phyloP scores from a whole-genome alignment of 2,888 invertebrate species.

The Eristalis intricaria region DNA sequence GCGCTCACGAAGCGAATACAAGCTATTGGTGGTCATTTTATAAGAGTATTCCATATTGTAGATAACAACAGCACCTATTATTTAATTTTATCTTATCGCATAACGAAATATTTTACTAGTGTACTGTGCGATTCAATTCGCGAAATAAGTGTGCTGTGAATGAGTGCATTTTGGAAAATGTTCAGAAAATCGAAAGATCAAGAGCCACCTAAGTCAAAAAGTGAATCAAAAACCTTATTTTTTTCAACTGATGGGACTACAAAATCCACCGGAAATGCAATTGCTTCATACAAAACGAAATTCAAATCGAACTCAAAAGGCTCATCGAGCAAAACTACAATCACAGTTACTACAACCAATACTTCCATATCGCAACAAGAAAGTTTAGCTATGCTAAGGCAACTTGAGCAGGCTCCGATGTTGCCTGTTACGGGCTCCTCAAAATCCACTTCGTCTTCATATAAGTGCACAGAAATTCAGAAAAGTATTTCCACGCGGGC shows the following conservation, averaged over 20 bases:
- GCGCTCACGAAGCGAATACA: not conserved
- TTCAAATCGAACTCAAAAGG: slow-evolving; percentile 43
- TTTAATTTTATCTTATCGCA: not conserved
- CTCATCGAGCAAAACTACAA: slow-evolving; percentile 43
- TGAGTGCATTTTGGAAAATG: slow-evolving; percentile 27
- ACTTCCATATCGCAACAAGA: slow-evolving; percentile 15
- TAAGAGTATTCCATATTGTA: not conserved
- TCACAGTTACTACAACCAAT: slow-evolving; percentile 29
- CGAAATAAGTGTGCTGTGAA: not conserved
- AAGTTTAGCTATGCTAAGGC: not conserved
- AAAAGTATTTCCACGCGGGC: not conserved
- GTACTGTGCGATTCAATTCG: not conserved
- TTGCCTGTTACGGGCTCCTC: slow-evolving; percentile 19
- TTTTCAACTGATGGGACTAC: slow-evolving; percentile 32
- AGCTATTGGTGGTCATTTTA: not conserved
- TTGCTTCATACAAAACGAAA: slow-evolving; percentile 41
- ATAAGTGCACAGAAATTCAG: not conserved
- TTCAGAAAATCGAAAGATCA: slow-evolving; percentile 57
- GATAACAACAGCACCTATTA: not conserved
- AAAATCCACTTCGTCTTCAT: slow-evolving; percentile 11
- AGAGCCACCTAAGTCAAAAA: slow-evolving; percentile 1
- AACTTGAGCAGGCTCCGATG: not conserved
- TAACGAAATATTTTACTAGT: not conserved
- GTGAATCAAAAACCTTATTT: slow-evolving; percentile 27
- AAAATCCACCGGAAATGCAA: not conserved